Evolutionary conservation across 1,140 invertebrate genomes (phyloP), one percentile per base, ranked within the genome.

Genomic region (Phymorhynchus buccinoides): DNA sequence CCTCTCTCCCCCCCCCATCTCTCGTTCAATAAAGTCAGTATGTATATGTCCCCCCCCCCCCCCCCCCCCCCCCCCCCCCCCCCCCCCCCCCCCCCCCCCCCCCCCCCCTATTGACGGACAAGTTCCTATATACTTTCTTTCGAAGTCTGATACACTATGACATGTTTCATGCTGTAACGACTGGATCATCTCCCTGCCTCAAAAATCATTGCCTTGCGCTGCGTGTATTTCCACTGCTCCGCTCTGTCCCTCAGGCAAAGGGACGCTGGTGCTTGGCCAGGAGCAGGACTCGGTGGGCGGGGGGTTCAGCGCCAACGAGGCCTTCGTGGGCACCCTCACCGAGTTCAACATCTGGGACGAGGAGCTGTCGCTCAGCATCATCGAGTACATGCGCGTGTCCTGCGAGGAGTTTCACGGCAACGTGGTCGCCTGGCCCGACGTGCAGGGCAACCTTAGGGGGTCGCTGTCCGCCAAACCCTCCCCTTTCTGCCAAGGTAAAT

Each of bases 211-310:
- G n/a, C n/a, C n/a, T n/a, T n/a, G n/a, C n/a, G n/a, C n/a, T n/a
- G n/a, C n/a, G n/a, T n/a, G n/a, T n/a, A n/a, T n/a, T n/a, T n/a
- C n/a, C n/a, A n/a, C n/a, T n/a, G n/a, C n/a, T n/a, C n/a, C 48
- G 48, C 9, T 52, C 22, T 52, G 48, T 52, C 22, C 48, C 87
- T 32, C 86, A 94, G 94, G 91, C 71, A 91, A 91, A 71, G 96
- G 96, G 6, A 94, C 93, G 32, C 89, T 96, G 71, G 94, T 96
- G 12, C 92, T 96, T 78, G 96, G 96, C 0, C 96, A 96, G 92
- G 96, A 96, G 88, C 96, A 96, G 89, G 96, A 96, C 89, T 87
- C 90, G 9, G 41, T 95, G 0, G 95, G 95, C 0, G 95, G 95
- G 2, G 94, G 93, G 44, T 96, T 96, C 90, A 96, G 94, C 85